Base-by-base conservation (phyloP, 64 coral and sea anemone genomes). In the Stylophora pistillata region DNA sequence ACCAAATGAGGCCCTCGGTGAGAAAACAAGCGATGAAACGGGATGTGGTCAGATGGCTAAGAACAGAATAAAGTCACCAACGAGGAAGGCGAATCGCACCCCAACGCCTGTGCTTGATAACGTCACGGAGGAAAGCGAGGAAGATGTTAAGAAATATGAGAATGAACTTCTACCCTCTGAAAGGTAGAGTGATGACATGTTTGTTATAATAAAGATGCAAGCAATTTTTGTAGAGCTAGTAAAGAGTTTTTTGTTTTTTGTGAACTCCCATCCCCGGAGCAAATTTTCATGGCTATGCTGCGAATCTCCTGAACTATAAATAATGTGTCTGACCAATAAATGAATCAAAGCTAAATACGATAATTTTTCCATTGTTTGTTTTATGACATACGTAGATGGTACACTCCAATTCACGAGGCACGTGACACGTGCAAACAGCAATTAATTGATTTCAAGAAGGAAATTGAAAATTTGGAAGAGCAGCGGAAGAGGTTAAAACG, bases 391-490 rank as follows among this genome's bases (percentile, higher is more conserved):
- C 52, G 37, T 54, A 92, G 90, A 23, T 92, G 90, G 90, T 77
- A 86, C 53, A 92, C 90, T 17, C 61, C 90, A 15, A 92, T 92
- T 56, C 90, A 92, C 74, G 73, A 92, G 61, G 90, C 61, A 55
- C 78, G 74, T 78, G 90, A 92, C 25, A 13, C 74, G 10, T 92
- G 81, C 41, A 26, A 71, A 25, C 53, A 74, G 28, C 60, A 71
- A 20, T 56, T 92, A 30, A 78, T 86, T 17, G 81, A 78, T 26
- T 34, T 92, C 34, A 77, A 76, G 60, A 77, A 86, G 66, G 90
- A 92, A 0, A 16, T 92, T 30, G 82, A 86, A 59, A 56, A 16
- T 30, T 57, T 91, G 53, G 55, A 61, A 37, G 9, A 69, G 52
- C 59, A 78, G 15, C 56, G 89, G 21, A 61, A 77, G 53, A 20